Evolutionary conservation across 2,113 vertebrate genomes (phyloP).

Genomic region (Equus przewalskii): DNA sequence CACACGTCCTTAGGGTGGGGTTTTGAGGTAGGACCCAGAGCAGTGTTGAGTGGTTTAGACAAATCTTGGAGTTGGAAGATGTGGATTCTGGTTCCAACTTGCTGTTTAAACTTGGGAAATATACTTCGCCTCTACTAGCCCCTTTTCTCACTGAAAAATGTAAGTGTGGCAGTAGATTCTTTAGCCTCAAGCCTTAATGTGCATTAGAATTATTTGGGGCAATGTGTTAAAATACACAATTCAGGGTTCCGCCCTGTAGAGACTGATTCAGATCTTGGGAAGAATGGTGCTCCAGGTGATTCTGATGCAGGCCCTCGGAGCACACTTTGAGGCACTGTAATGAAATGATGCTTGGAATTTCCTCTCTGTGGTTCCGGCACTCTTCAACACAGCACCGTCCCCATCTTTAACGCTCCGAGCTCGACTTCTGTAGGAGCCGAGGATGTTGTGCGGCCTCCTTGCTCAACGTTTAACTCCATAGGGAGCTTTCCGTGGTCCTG

Average conservation of each 20-base stretch:
- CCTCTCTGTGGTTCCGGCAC: neutral
- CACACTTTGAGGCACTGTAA: neutral
- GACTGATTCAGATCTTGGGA: neutral
- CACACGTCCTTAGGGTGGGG: neutral
- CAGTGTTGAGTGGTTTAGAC: neutral
- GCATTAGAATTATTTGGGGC: neutral
- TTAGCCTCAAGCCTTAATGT: neutral
- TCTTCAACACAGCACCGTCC: neutral
- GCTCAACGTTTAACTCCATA: fast-evolving
- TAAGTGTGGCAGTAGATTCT: neutral
- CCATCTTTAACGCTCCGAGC: neutral
- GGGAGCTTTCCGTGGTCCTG: constrained; percentile 74
- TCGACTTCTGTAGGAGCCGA: neutral
- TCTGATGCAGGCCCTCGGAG: neutral
- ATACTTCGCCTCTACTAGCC: neutral
- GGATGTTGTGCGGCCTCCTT: fast-evolving
- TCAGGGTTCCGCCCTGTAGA: neutral
- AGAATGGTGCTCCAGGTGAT: neutral
- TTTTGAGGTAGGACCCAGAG: neutral
- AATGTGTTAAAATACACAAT: neutral
- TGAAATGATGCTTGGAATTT: neutral
- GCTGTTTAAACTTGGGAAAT: neutral
- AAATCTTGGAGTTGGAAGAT: neutral
- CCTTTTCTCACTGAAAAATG: neutral
- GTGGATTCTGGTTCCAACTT: neutral